Conservation (phyloP, 2,113 vertebrate species). For the Acrocephalus arundinaceus region DNA sequence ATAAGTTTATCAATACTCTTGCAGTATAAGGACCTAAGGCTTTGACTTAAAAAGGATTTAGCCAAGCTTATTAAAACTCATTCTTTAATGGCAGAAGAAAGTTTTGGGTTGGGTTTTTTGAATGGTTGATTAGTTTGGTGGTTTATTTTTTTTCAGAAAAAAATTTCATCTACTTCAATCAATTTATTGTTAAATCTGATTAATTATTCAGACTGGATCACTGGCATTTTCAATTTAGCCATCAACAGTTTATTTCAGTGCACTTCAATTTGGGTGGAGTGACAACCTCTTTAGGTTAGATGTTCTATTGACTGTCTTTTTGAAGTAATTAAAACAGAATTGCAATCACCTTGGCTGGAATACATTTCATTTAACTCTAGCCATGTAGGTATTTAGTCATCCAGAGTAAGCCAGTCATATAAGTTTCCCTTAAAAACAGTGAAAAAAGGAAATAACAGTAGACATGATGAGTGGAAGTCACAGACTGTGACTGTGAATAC, state of each 20-base stretch:
- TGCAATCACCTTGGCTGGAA: not conserved
- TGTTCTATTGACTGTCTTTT: constrained; percentile 10
- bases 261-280: not conserved
- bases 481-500: not conserved
- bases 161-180: constrained; percentile 7
- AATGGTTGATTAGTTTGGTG: not conserved
- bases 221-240: constrained; percentile 32
- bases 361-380: not conserved
- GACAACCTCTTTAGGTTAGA: not conserved
- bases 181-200: constrained; percentile 15
- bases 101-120: not conserved
- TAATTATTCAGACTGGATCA: constrained; percentile 7
- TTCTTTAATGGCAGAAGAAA: not conserved
- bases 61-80: not conserved
- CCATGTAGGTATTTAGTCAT: not conserved
- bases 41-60: not conserved
- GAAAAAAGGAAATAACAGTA: not conserved
- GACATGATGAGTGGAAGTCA: not conserved
- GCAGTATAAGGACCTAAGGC: not conserved
- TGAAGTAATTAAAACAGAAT: constrained; percentile 45
- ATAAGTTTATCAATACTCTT: not conserved
- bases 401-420: not conserved
- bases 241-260: not conserved
- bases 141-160: not conserved
- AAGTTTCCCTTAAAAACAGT: not conserved